Conservation (phyloP, 2,113 vertebrate genomes). For the Amblyopsis rosae region DNA sequence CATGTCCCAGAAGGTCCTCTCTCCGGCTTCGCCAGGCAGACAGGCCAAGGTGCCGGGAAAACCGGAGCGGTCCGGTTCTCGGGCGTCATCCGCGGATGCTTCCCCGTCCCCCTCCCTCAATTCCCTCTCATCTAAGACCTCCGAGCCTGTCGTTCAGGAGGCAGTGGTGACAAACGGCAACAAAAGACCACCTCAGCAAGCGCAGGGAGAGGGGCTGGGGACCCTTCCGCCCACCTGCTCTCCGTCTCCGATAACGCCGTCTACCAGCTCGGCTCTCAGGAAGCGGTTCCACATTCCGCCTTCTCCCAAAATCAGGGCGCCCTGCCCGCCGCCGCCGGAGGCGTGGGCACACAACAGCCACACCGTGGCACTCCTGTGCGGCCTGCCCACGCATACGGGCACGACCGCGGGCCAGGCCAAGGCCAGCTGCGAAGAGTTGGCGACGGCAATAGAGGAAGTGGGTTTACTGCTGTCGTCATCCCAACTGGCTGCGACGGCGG, state of each 20-base stretch:
- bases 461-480: constrained; percentile 16
- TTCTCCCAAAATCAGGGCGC: constrained; percentile 89
- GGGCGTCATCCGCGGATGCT: constrained; percentile 79
- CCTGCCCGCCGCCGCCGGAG: constrained; percentile 85
- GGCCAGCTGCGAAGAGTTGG: constrained; percentile 17
- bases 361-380: constrained; percentile 72
- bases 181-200: constrained; percentile 25
- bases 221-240: constrained; percentile 19
- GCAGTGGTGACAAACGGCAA: constrained; percentile 32
- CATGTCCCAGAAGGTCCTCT: constrained; percentile 81
- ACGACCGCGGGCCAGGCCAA: constrained; percentile 33
- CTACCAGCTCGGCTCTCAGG: constrained; percentile 38
- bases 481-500: constrained; percentile 9
- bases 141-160: constrained; percentile 71
- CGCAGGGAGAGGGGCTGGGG: neutral
- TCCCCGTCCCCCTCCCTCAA: constrained; percentile 87
- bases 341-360: constrained; percentile 75
- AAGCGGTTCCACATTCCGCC: constrained; percentile 84
- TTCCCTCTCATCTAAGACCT: constrained; percentile 83
- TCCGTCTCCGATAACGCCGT: neutral
- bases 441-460: neutral
- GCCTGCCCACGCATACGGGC: constrained; percentile 18
- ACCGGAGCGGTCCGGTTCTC: constrained; percentile 79
- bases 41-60: constrained; percentile 81
- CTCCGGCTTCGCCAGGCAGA: constrained; percentile 78